phyloP scores from a whole-genome alignment of 2,113 vertebrate species.

The Oreochromis tanganicae region DNA sequence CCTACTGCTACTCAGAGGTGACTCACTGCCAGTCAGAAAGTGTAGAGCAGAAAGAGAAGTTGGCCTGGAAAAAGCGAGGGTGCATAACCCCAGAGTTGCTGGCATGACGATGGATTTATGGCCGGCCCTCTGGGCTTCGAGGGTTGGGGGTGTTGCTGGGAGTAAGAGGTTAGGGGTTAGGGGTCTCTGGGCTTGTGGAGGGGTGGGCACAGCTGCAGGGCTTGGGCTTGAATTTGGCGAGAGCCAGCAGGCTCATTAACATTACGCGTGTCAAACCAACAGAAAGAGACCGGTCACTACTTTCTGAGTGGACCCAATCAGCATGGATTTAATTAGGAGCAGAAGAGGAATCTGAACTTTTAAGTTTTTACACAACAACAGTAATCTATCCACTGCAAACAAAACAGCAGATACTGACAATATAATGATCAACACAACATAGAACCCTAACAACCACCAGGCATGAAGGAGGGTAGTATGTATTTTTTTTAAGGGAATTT shows the following conservation, averaged over 20 bases:
- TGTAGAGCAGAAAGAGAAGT: background rate
- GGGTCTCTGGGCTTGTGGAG: slow-evolving; percentile 17
- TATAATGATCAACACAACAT: background rate
- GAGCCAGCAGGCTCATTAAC: slow-evolving; percentile 59
- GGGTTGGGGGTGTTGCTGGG: slow-evolving; percentile 40
- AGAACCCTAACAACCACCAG: background rate
- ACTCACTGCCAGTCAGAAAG: background rate
- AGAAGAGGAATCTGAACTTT: slow-evolving; percentile 9
- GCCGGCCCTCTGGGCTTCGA: slow-evolving; percentile 34
- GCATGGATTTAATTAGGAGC: slow-evolving; percentile 24
- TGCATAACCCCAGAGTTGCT: slow-evolving; percentile 40
- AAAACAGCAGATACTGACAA: background rate
- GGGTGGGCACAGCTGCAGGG: slow-evolving; percentile 47
- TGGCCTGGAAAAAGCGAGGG: background rate
- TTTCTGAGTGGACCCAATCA: slow-evolving; percentile 1
- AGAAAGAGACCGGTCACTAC: slow-evolving; percentile 58
- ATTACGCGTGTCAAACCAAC: slow-evolving; percentile 27
- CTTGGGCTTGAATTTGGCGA: slow-evolving; percentile 32
- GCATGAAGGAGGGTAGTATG: background rate
- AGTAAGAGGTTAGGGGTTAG: slow-evolving; percentile 54
- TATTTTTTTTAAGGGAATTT: background rate
- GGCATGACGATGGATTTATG: slow-evolving; percentile 67
- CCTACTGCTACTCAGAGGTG: background rate
- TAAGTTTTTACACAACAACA: background rate
- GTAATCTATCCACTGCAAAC: background rate